A percentile compares a stretch with the other conserved stretches of the same genome.
phyloP scores from a whole-genome alignment of 1,140 invertebrate species.

The Nilaparvata lugens region DNA sequence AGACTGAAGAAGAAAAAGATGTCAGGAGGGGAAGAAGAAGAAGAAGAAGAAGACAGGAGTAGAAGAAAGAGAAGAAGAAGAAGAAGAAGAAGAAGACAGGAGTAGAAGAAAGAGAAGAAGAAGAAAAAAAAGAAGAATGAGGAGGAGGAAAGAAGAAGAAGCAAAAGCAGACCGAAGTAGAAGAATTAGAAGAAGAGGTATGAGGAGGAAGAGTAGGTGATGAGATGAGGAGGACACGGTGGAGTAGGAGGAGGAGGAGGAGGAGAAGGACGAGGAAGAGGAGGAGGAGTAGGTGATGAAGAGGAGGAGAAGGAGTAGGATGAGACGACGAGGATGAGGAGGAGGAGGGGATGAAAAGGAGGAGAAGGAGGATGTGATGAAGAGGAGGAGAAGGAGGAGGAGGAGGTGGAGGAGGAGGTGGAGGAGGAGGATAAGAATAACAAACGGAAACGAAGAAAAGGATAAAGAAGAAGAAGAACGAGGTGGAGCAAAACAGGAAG shows the following conservation, averaged over 20 bases:
- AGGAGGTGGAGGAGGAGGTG: neutral
- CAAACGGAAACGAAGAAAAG: neutral
- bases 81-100: slow-evolving; percentile 7
- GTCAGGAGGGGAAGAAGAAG: too few species aligned
- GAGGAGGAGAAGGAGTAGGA: too few species aligned
- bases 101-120: neutral
- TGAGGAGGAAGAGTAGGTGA: too few species aligned
- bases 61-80: neutral
- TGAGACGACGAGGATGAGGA: too few species aligned
- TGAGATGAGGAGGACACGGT: too few species aligned
- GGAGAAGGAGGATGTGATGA: too few species aligned
- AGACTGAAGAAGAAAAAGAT: neutral
- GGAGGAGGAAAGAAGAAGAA: neutral
- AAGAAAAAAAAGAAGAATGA: neutral
- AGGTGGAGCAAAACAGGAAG: neutral
- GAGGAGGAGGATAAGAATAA: neutral
- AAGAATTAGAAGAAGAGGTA: too few species aligned
- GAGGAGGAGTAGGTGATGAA: too few species aligned
- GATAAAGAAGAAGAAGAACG: neutral
- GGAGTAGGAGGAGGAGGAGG: too few species aligned
- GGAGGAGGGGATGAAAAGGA: neutral
- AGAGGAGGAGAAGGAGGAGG: neutral
- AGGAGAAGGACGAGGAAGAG: too few species aligned
- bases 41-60: slow-evolving; percentile 1
- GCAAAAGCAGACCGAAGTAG: too few species aligned